phyloP scores from a whole-genome alignment of 2,113 vertebrate genomes.

The Oenanthe oenanthe region DNA sequence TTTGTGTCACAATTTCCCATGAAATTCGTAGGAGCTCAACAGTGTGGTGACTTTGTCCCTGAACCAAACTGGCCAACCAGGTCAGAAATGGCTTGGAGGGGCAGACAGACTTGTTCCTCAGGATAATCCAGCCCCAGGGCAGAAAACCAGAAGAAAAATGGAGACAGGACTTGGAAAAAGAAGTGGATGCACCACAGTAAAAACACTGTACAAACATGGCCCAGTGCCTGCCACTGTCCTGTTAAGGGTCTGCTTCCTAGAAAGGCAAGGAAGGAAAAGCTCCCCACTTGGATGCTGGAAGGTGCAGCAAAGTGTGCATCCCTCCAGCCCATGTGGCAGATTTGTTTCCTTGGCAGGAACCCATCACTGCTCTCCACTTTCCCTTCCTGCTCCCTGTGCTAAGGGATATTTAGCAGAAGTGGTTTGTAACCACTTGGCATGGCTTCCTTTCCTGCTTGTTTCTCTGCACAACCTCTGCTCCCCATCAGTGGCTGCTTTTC shows the following conservation, averaged over 20 bases:
- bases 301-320: background rate
- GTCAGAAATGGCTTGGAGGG: background rate
- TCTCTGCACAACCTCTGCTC: background rate
- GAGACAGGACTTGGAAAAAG: background rate
- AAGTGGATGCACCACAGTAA: background rate
- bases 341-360: background rate
- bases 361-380: background rate
- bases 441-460: background rate
- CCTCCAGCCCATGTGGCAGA: background rate
- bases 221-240: background rate
- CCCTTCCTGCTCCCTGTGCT: background rate
- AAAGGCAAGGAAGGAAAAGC: background rate
- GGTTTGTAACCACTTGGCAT: background rate
- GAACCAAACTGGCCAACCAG: background rate
- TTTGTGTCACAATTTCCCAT: rapidly evolving
- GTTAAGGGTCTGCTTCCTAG: background rate
- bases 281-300: background rate
- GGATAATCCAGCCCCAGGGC: background rate
- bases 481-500: background rate
- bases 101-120: background rate
- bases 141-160: background rate
- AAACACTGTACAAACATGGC: background rate
- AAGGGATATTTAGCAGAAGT: background rate
- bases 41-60: too few relatives aligned
- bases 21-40: rapidly evolving